Percentiles rank a stretch among this genome's conserved stretches.
phyloP scores from a whole-genome alignment of 2,113 vertebrate species.

The Halichoeres trimaculatus region DNA sequence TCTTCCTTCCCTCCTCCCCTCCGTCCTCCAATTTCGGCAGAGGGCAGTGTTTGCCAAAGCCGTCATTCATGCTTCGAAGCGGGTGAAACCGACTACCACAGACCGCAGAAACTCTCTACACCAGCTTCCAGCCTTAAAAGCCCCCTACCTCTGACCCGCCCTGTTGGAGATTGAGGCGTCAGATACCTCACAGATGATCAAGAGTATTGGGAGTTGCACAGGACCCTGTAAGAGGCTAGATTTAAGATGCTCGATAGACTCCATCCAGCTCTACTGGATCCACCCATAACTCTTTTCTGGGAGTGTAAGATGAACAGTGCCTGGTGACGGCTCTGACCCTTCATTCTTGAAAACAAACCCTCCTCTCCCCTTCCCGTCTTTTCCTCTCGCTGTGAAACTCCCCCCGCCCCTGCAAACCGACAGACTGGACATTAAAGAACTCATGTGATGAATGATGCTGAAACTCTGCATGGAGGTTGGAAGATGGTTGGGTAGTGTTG shows the following conservation, averaged over 20 bases:
- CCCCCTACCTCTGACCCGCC: constrained; percentile 74
- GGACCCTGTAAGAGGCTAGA: constrained; percentile 42
- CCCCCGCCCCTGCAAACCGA: constrained; percentile 48
- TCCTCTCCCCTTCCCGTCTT: neutral
- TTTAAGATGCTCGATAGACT: constrained; percentile 42
- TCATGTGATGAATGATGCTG: constrained; percentile 68
- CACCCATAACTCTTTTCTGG: constrained; percentile 48
- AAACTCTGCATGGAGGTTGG: constrained; percentile 70
- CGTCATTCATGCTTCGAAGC: constrained; percentile 66
- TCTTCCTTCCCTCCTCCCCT: constrained; percentile 33
- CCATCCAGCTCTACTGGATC: constrained; percentile 54
- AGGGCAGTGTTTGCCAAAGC: constrained; percentile 73
- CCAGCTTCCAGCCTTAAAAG: constrained; percentile 87
- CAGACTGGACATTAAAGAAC: constrained; percentile 61
- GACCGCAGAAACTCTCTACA: constrained; percentile 70
- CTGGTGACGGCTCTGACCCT: constrained; percentile 64
- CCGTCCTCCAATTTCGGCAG: constrained; percentile 48
- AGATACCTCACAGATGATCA: constrained; percentile 62
- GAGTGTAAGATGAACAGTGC: constrained; percentile 64
- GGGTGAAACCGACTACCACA: constrained; percentile 63
- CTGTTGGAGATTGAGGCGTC: constrained; percentile 66
- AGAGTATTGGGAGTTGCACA: constrained; percentile 65
- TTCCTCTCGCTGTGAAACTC: constrained; percentile 28
- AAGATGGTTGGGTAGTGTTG: constrained; percentile 61
- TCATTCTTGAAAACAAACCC: constrained; percentile 22